These are phyloP conservation scores for Ochotona princeps DNA, from an alignment of 2,113 vertebrate genomes.

Conservation along the genomic window DNA sequence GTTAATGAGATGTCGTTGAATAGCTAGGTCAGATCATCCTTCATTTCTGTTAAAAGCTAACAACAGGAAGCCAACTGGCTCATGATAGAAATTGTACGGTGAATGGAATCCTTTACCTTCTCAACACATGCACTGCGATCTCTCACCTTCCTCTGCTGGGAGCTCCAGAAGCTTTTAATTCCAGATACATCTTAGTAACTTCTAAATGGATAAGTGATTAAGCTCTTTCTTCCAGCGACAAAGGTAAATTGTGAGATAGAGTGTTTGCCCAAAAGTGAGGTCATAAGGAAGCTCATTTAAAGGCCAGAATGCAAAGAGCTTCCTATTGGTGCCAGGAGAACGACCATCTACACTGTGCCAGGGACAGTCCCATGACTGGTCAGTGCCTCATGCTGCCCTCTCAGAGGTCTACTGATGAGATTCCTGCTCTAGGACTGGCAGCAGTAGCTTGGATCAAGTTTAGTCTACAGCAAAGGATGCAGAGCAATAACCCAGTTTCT, in stretches of 20 bases:
- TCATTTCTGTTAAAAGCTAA: constrained; percentile 7
- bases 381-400: too few species aligned
- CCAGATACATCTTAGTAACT: not conserved
- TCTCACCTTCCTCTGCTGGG: not conserved
- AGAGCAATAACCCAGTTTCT: not conserved
- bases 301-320: not conserved
- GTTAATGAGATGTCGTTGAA: not conserved
- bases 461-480: not conserved
- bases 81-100: not conserved
- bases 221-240: not conserved
- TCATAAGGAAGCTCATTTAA: not conserved
- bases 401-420: not conserved
- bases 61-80: not conserved
- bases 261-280: not conserved
- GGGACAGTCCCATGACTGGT: not conserved
- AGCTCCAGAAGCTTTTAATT: not conserved
- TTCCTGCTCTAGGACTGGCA: not conserved
- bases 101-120: not conserved
- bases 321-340: not conserved
- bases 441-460: not conserved
- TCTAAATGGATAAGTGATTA: not conserved
- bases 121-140: not conserved
- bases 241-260: not conserved
- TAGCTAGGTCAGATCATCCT: not conserved
- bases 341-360: accelerated